Conservation (phyloP, 2,113 vertebrate genomes). For the Hystrix brachyura region DNA sequence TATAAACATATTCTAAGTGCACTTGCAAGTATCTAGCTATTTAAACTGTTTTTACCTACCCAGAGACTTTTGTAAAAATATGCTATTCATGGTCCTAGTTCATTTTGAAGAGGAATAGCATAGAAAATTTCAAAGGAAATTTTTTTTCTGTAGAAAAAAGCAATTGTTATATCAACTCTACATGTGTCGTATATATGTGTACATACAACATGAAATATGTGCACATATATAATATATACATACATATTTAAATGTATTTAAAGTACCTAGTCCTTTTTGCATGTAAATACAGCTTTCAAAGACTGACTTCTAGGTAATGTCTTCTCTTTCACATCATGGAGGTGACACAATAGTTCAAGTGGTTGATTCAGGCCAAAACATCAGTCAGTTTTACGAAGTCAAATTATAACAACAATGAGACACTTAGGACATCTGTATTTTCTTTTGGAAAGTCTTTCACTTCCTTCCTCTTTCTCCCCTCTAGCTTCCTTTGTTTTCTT, state of each 20-base stretch:
- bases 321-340: neutral
- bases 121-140: constrained; percentile 74
- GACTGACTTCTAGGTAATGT: neutral
- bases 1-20: constrained; percentile 75
- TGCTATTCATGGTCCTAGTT: constrained; percentile 42
- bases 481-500: constrained; percentile 82
- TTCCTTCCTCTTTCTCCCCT: constrained; percentile 83
- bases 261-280: neutral
- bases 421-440: constrained; percentile 82
- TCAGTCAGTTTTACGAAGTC: constrained; percentile 62
- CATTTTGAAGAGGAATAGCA: constrained; percentile 74
- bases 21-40: constrained; percentile 64
- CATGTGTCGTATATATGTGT: neutral
- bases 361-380: constrained; percentile 61
- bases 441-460: constrained; percentile 79
- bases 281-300: constrained; percentile 33
- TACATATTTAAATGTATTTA: neutral
- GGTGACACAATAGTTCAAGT: neutral
- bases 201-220: neutral
- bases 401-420: constrained; percentile 65
- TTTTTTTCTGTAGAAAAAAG: constrained; percentile 61
- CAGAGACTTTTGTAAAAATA: constrained; percentile 70
- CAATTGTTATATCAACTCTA: neutral
- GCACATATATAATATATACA: neutral
- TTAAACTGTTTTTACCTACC: constrained; percentile 69